Percentiles rank a stretch among this genome's conserved stretches.
Conservation (phyloP, 2,113 vertebrate species). For the Calyptomena viridis region DNA sequence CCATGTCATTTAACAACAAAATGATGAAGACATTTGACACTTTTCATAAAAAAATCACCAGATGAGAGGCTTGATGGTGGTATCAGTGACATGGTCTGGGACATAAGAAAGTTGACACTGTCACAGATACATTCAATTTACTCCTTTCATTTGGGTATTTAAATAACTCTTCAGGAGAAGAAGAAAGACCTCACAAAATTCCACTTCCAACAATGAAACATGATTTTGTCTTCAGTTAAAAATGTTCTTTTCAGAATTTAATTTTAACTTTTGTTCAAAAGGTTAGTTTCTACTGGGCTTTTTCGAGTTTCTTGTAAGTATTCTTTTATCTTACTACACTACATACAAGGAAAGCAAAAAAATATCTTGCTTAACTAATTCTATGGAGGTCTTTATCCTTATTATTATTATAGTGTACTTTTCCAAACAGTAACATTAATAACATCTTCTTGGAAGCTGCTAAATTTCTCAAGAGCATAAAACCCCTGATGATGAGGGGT, state of each 20-base stretch:
- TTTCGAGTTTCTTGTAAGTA: background rate
- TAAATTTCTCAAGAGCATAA: background rate
- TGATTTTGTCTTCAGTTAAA: background rate
- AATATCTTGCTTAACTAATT: background rate
- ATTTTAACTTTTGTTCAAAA: background rate
- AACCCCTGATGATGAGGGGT: rapidly evolving
- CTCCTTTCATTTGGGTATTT: background rate
- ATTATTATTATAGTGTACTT: background rate
- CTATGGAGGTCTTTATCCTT: background rate
- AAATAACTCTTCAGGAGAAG: background rate
- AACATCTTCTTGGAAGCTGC: background rate
- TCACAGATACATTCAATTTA: background rate
- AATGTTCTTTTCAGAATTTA: background rate
- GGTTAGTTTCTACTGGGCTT: background rate
- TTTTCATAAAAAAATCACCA: background rate
- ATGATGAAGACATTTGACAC: background rate
- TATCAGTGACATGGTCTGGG: background rate
- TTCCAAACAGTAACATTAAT: background rate
- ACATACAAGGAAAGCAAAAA: background rate
- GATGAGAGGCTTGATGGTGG: background rate
- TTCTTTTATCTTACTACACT: background rate
- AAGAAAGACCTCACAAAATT: background rate
- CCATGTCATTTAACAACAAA: background rate
- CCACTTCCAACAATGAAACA: background rate
- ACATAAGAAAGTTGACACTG: background rate